A percentile compares a stretch with the other conserved stretches of the same genome.
phyloP scores from a whole-genome alignment of 2,113 vertebrate genomes.

The Ctenomys sociabilis region DNA sequence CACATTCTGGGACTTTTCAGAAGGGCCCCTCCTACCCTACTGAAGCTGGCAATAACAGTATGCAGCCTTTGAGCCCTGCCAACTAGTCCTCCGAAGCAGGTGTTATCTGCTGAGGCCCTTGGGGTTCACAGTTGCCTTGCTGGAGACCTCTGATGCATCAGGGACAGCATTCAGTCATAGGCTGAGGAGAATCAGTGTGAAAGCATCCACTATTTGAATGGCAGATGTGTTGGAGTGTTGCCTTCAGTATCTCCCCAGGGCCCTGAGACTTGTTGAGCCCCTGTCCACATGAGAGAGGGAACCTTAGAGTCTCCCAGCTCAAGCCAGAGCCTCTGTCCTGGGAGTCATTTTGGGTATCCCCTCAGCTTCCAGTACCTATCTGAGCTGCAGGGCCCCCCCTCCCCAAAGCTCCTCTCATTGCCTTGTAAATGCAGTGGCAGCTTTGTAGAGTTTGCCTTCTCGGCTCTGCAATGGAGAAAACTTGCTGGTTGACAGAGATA shows the following conservation, averaged over 20 bases:
- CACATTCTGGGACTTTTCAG: background rate
- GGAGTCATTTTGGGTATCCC: fast-evolving
- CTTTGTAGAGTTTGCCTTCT: constrained; percentile 52
- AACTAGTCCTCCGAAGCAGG: background rate
- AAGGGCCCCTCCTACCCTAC: background rate
- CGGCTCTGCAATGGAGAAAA: background rate
- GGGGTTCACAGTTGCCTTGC: background rate
- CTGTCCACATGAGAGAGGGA: background rate
- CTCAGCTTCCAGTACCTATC: background rate
- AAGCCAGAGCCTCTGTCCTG: background rate
- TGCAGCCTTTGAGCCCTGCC: background rate
- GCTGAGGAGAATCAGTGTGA: background rate
- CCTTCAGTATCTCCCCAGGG: background rate
- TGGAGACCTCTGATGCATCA: background rate
- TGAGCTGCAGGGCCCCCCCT: background rate
- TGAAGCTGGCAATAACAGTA: background rate
- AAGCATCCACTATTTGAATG: background rate
- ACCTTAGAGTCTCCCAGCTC: background rate
- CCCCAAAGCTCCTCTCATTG: background rate
- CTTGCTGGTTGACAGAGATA: constrained; percentile 15
- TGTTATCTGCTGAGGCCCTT: background rate
- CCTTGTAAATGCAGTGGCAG: background rate
- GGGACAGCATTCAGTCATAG: background rate
- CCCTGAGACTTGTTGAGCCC: background rate
- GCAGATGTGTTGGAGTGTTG: background rate